Base-by-base conservation (phyloP, 2,797 vertebrate species). In the Sebastes kiyomatsui region DNA sequence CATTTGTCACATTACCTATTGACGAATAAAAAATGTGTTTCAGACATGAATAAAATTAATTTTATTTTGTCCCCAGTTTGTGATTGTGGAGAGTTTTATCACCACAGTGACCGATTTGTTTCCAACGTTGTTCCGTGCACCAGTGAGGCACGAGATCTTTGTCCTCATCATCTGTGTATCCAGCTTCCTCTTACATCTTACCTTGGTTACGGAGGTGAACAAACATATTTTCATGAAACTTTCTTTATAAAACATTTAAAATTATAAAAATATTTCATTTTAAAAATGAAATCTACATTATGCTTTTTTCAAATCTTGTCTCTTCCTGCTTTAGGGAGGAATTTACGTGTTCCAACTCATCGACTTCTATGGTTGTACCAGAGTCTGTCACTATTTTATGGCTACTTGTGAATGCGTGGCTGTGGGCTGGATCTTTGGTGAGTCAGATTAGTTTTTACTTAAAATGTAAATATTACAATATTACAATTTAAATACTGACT, bases 341-440 rank as follows among this genome's bases (percentile, higher is more conserved):
- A 95, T 97, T 93, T 97, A 97, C 49, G 67, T 97, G 77, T 97
- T 97, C 88, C 96, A 96, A 83, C 94, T 97, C 7, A 95, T 97
- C 68, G 96, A 97, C 83, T 96, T 96, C 79, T 97, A 97, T 0
- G 95, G 95, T n/a, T 94, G 90, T 64, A 96, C 95, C 0, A 96
- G 97, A 46, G 95, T 59, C 0, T 96, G 95, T 77, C 83, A 95
- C 33, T 90, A 97, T 73, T 96, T 97, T 65, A 90, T 97, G 30
- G 82, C 96, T 1, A 16, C 97, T 61, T 97, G 93, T 77, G 94
- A 97, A 81, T 96, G 95, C 3, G 30, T 97, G 77, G 95, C 92
- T 33, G n/a, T 98, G 23, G 94, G 94, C 55, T 97, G 96, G 96
- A 90, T 96, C 0, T 98, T 97, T 13, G 96, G 97, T 18, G 25